phyloP scores from a whole-genome alignment of 2,797 vertebrate genomes.

The Smutsia gigantea region DNA sequence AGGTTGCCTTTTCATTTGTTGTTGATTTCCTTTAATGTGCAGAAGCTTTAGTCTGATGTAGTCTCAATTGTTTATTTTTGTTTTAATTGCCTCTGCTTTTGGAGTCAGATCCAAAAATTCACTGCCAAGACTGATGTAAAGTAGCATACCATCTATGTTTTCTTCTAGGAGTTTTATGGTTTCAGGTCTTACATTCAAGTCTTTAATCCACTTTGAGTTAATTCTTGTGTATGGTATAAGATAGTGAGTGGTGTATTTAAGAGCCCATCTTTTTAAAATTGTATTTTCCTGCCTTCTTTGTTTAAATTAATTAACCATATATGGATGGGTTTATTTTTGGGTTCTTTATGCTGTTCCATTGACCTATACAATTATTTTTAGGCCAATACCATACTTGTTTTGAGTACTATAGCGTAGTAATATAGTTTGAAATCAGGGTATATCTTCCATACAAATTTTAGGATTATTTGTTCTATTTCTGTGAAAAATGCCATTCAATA shows the following conservation, averaged over 20 bases:
- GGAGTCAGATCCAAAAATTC: neutral
- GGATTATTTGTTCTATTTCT: neutral
- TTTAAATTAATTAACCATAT: neutral
- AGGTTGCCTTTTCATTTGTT: neutral
- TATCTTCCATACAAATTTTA: neutral
- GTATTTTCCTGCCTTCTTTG: neutral
- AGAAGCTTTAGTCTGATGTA: neutral
- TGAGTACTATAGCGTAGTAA: neutral
- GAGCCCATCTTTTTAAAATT: too few relatives aligned
- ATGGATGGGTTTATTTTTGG: neutral
- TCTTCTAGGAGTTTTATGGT: neutral
- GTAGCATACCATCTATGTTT: neutral
- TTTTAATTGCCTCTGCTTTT: neutral
- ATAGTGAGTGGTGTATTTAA: neutral
- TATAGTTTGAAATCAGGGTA: neutral
- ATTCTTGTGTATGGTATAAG: neutral
- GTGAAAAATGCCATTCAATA: neutral
- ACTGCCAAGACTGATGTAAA: neutral
- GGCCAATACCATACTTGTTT: neutral
- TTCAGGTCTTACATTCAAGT: neutral
- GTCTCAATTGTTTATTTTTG: neutral
- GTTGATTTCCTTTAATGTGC: neutral
- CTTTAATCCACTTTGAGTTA: neutral
- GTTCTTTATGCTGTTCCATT: neutral
- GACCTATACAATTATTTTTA: neutral